phyloP scores from a whole-genome alignment of 2,888 invertebrate species.

The Kuschelorhynchus macadamiae region DNA sequence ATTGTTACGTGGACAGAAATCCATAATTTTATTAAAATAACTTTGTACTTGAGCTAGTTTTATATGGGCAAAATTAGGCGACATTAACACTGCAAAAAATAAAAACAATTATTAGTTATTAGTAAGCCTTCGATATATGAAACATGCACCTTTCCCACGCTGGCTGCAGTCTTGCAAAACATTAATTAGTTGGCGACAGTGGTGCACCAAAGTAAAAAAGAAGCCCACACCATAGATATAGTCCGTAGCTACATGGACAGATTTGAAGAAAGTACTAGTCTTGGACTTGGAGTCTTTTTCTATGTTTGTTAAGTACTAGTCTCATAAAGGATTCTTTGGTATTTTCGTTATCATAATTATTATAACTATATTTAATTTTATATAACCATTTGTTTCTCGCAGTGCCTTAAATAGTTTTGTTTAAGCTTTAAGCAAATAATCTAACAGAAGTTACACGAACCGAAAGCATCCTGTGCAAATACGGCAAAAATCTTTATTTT shows the following conservation, averaged over 20 bases:
- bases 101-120: conserved; percentile 22
- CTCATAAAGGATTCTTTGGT: too few species aligned
- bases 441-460: too few species aligned
- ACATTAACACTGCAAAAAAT: conserved; percentile 4
- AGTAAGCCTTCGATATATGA: conserved; percentile 21
- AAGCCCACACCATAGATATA: conserved; percentile 30
- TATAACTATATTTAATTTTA: too few species aligned
- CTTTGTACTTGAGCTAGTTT: conserved; percentile 22
- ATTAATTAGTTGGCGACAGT: conserved; percentile 41
- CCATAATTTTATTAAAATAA: conserved; percentile 17
- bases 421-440: too few species aligned
- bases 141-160: conserved; percentile 36
- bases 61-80: conserved; percentile 16
- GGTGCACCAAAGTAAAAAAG: conserved; percentile 32
- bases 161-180: conserved; percentile 31
- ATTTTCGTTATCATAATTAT: too few species aligned
- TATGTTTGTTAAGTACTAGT: too few species aligned
- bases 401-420: too few species aligned
- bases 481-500: too few species aligned
- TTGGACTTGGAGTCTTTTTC: too few species aligned
- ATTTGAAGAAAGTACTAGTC: too few species aligned
- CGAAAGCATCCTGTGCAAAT: too few species aligned
- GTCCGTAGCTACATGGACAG: conserved; percentile 1
- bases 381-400: too few species aligned
- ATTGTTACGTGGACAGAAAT: not conserved